Base-by-base conservation (phyloP, 2,797 vertebrate genomes). In the Australoheros facetus region DNA sequence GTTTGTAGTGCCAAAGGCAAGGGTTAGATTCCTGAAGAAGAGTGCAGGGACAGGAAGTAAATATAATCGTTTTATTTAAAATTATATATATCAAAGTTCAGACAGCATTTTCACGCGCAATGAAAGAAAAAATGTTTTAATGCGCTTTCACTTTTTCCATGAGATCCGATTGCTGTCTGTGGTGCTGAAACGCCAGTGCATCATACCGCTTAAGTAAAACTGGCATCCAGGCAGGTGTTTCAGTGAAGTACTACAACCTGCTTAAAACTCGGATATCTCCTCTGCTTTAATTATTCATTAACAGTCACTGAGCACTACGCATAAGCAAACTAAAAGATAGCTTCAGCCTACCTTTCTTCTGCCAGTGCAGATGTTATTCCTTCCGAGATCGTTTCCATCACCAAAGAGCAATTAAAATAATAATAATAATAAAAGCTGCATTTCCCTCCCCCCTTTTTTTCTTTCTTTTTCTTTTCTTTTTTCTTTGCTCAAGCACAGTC, bases 341-440 rank as follows among this genome's bases (percentile, higher is more conserved):
- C 79, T 88, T 85, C 53, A 81, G 3, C 91, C 78, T 89, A 93
- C 93, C 93, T 93, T 73, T 75, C 62, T 5, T 76, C 79, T 58
- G 64, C 71, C 77, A 74, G 79, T 21, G 37, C 69, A 81, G 75
- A 72, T 86, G 66, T 62, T 71, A 81, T 76, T 53, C 79, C 84
- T 42, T 69, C 34, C 19, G 58, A 85, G 77, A 78, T 1, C 42
- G 55, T 88, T 77, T 88, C 84, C 85, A 84, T 87, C 80, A 69
- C 76, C 73, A 66, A 71, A 16, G 59, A 83, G 69, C 73, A 78
- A 32, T 42, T 45, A 26, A 45, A 21, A 48, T 37, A 37, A 37
- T 3, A 37, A 37, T 28, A 32, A 76, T 13, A 69, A 56, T 75
- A 80, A 73, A 60, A 54, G 71, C 84, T 56, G 87, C 86, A 72